These are phyloP conservation scores for Operophtera brumata DNA, from an alignment of 2,888 invertebrate species.

Conservation along the genomic window DNA sequence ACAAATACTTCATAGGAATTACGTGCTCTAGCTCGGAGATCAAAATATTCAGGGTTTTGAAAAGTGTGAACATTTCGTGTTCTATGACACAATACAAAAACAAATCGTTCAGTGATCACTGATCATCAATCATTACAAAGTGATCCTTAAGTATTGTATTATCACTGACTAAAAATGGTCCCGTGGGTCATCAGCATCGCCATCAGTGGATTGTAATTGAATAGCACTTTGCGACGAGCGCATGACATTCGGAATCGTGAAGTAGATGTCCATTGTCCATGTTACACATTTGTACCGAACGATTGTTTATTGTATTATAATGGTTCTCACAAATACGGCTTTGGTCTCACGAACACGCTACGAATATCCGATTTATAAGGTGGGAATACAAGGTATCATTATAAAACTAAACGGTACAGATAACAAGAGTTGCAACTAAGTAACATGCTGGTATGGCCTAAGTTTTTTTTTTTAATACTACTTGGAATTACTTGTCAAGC, in stretches of 20 bases:
- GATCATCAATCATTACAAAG: constrained; percentile 14
- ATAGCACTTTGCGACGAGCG: constrained; percentile 13
- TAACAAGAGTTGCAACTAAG: constrained; percentile 1
- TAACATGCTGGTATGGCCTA: too few species aligned
- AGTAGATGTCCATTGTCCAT: constrained; percentile 1
- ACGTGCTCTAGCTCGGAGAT: too few species aligned
- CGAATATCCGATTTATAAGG: constrained; percentile 1
- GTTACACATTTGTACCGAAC: constrained; percentile 15
- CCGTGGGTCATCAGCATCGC: constrained; percentile 13
- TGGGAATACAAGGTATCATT: not conserved
- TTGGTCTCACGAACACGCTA: constrained; percentile 14
- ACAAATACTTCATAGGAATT: too few species aligned
- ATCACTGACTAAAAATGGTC: too few species aligned
- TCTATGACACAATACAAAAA: not conserved
- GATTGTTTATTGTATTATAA: constrained; percentile 31
- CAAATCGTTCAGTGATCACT: constrained; percentile 9
- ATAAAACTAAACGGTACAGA: not conserved
- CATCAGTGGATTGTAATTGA: constrained; percentile 24
- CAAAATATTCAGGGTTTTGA: too few species aligned
- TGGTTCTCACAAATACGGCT: constrained; percentile 7
- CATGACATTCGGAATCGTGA: constrained; percentile 12
- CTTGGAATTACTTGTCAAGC: too few species aligned
- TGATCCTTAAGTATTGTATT: constrained; percentile 24
- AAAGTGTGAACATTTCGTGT: too few species aligned
- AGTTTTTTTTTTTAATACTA: too few species aligned